Evolutionary conservation across 92 coral and sea anemone species (phyloP).

Genomic region (Heliopora coerulea): DNA sequence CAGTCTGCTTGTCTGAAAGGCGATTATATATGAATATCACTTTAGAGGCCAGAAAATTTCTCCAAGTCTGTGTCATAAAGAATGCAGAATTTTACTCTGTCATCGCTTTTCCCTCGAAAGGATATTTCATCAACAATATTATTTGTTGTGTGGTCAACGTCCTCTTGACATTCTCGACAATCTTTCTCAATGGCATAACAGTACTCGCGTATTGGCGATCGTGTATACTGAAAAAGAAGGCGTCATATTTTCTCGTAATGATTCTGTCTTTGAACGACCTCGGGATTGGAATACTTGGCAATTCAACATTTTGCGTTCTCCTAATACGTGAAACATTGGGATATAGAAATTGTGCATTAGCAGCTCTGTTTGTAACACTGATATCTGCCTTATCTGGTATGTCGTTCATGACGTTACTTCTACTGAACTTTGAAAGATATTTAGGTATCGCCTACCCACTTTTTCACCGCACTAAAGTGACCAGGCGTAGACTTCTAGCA

Average conservation of each 20-base stretch:
- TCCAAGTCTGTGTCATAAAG: not conserved
- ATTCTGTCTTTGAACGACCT: conserved; percentile 1
- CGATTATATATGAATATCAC: not conserved
- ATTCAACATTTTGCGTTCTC: not conserved
- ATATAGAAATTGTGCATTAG: not conserved
- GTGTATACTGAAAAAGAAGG: not conserved
- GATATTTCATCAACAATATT: not conserved
- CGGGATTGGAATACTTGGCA: not conserved
- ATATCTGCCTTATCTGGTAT: not conserved
- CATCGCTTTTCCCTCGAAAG: conserved; percentile 2
- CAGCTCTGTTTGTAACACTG: not conserved
- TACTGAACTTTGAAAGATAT: conserved; percentile 13
- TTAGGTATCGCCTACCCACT: not conserved
- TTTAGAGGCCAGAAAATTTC: not conserved
- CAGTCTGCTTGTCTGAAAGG: no score
- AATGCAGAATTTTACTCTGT: not conserved
- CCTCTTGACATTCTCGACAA: not conserved
- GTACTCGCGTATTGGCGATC: conserved; percentile 16
- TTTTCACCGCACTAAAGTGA: not conserved
- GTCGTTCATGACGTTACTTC: not conserved
- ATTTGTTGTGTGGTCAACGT: not conserved
- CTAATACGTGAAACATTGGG: not conserved
- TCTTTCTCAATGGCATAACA: conserved; percentile 1
- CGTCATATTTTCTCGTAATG: conserved; percentile 26
- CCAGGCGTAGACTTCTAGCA: not conserved